phyloP scores from a whole-genome alignment of 2,888 invertebrate species.

The Plagodis pulveraria region DNA sequence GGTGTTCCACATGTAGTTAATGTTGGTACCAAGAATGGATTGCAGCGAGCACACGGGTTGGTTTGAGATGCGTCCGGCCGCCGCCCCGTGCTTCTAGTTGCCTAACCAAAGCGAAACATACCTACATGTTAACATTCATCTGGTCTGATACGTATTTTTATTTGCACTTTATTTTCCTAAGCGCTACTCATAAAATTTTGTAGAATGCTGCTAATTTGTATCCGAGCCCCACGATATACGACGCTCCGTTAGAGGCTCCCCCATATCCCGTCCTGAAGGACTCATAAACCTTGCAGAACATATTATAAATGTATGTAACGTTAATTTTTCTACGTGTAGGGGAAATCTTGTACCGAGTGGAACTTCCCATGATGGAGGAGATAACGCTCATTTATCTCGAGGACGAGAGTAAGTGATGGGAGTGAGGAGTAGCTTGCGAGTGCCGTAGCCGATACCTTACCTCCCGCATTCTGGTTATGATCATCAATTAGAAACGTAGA shows the following conservation, averaged over 20 bases:
- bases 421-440: slow-evolving; percentile 88
- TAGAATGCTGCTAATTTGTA: slow-evolving; percentile 53
- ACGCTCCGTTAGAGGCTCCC: slow-evolving; percentile 17
- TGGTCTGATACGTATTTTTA: slow-evolving; percentile 58
- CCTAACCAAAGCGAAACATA: slow-evolving; percentile 65
- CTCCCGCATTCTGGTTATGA: slow-evolving; percentile 86
- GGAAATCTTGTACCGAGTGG: slow-evolving; percentile 97
- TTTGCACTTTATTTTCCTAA: slow-evolving; percentile 69
- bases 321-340: slow-evolving; percentile 87
- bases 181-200: slow-evolving; percentile 63
- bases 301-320: slow-evolving; percentile 78
- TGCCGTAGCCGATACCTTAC: slow-evolving; percentile 86
- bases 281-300: slow-evolving; percentile 42
- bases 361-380: slow-evolving; percentile 97
- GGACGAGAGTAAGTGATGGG: slow-evolving; percentile 91
- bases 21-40: slow-evolving; percentile 59
- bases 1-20: slow-evolving; percentile 69
- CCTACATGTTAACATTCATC: slow-evolving; percentile 58
- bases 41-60: slow-evolving; percentile 69
- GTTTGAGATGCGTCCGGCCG: slow-evolving; percentile 59
- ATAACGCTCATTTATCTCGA: slow-evolving; percentile 97
- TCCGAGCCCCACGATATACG: slow-evolving; percentile 39
- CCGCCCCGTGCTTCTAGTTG: slow-evolving; percentile 83
- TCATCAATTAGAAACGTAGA: slow-evolving; percentile 85
- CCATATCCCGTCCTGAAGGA: slow-evolving; percentile 24